Base-by-base conservation (phyloP, 2,797 vertebrate species). In the Somateria mollissima region DNA sequence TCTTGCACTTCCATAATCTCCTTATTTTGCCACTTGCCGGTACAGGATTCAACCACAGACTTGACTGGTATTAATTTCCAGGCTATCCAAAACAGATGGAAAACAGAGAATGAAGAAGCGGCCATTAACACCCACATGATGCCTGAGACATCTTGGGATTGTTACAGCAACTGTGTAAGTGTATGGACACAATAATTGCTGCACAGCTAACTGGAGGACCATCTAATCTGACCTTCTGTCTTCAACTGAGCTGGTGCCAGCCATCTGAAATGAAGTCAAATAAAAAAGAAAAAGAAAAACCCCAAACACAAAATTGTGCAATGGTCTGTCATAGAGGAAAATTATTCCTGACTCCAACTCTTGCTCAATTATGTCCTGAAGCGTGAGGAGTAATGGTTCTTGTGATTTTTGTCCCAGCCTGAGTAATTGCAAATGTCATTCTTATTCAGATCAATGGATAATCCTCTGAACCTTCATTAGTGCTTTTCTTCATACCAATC, bases 281-380 rank as follows among this genome's bases (percentile, higher is more conserved):
- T 56, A 90, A 69, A 27, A 5, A 32, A 16, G 47, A 49, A 49
- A 49, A 49, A 49, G 47, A 49, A 49, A 5, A 28, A 16, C 39
- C 11, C 62, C 86, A 70, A 39, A 79, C 64, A 34, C 13, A 73
- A 67, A 76, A 83, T 87, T 86, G 56, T 93, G 92, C 73, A 94
- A 72, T 37, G 6, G 2, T 65, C 62, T 62, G 17, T 30, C 47
- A 80, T 15, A 91, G 51, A 93, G 61, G 39, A 91, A 80, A 94
- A 92, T 89, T 91, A 69, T 80, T 90, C 21, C 84, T 79, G 89
- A 89, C 91, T 97, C 94, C 90, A 79, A 20, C 49, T 94, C 60
- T 96, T 97, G 88, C 93, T 95, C 91, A 97, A 87, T 91, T 91
- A 53, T 90, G 75, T 88, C 89, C 86, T 84, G 86, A 96, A 93